phyloP scores from a whole-genome alignment of 2,113 vertebrate genomes.

The Theristicus caerulescens region DNA sequence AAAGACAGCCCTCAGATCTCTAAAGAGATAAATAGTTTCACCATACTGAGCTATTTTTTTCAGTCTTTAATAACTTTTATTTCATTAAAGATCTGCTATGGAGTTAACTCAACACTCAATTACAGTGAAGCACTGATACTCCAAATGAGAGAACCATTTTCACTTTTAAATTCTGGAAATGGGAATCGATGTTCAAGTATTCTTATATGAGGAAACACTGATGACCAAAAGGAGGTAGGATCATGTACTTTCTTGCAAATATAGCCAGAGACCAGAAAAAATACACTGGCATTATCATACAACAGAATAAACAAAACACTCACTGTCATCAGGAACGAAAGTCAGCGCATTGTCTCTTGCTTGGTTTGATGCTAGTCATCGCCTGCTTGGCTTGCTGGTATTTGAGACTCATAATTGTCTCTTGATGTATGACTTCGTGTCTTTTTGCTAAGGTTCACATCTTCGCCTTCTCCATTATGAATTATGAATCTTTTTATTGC shows the following conservation, averaged over 20 bases:
- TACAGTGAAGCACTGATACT: constrained; percentile 20
- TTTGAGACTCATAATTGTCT: neutral
- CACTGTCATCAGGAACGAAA: neutral
- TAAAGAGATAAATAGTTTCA: neutral
- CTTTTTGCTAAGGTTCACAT: neutral
- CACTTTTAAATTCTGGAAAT: constrained; percentile 41
- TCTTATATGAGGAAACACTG: constrained; percentile 31
- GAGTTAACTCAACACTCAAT: neutral
- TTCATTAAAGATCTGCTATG: constrained; percentile 16
- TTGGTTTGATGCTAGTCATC: neutral
- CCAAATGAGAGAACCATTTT: constrained; percentile 37
- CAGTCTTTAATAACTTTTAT: constrained; percentile 20
- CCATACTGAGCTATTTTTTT: neutral
- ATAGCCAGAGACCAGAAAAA: neutral
- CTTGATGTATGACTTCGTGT: neutral
- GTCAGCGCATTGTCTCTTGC: neutral
- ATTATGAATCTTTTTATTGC: neutral
- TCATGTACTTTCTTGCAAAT: constrained; percentile 29
- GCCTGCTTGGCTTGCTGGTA: neutral
- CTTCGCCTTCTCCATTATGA: neutral
- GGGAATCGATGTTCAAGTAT: constrained; percentile 36
- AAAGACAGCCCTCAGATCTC: constrained; percentile 7
- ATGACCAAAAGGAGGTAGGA: constrained; percentile 53
- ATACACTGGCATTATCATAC: neutral
- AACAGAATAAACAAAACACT: neutral